These are phyloP conservation scores for Trichechus manatus DNA, from an alignment of 2,113 vertebrate species.

Conservation along the genomic window DNA sequence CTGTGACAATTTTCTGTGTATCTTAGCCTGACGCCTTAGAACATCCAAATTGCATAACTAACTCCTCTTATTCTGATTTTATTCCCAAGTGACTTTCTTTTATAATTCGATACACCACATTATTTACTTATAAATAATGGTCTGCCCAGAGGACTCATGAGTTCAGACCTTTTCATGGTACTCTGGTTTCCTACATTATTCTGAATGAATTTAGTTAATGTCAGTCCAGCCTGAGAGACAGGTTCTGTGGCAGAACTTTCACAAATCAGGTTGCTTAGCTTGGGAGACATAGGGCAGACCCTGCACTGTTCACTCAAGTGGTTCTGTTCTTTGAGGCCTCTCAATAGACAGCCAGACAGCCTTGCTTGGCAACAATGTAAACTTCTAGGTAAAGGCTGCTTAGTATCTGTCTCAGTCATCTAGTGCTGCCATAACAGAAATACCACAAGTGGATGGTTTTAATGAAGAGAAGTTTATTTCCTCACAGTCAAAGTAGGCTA, in stretches of 20 bases:
- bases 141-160: not conserved
- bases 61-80: slow-evolving; percentile 19
- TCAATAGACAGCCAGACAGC: not conserved
- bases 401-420: not conserved
- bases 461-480: too few relatives aligned
- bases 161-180: not conserved
- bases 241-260: not conserved
- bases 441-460: too few relatives aligned
- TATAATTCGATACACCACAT: not conserved
- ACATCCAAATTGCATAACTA: not conserved
- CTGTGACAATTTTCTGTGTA: not conserved
- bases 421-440: too few relatives aligned
- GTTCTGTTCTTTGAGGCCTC: not conserved
- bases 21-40: not conserved
- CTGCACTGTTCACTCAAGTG: not conserved
- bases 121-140: not conserved
- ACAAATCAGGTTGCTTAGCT: not conserved
- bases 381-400: not conserved
- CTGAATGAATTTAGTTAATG: not conserved
- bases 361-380: not conserved
- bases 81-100: not conserved
- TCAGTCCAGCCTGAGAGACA: not conserved
- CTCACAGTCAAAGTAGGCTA: too few relatives aligned
- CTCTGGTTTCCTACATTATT: not conserved
- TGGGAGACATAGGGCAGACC: not conserved